Evolutionary conservation across 2,888 invertebrate genomes (phyloP).

Genomic region (Cryptosula pallasiana): DNA sequence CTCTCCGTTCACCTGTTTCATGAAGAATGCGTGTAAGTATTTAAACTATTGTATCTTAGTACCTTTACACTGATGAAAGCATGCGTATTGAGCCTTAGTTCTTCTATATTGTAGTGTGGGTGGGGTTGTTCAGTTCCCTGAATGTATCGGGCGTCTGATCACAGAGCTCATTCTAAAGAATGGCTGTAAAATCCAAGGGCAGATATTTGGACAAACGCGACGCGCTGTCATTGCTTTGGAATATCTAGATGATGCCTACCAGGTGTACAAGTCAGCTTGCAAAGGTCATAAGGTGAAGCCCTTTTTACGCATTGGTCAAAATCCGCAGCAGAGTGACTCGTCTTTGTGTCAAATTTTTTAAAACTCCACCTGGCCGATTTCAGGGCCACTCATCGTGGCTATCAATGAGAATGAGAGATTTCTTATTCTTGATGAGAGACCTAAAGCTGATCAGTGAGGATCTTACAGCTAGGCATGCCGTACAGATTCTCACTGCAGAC

Average conservation of each 20-base stretch:
- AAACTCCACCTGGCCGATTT: too few species aligned
- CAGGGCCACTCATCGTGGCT: constrained; percentile 31
- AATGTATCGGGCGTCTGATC: constrained; percentile 42
- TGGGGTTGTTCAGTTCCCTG: neutral
- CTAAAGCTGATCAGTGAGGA: constrained; percentile 46
- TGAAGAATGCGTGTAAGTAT: constrained; percentile 40
- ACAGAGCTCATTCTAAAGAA: constrained; percentile 44
- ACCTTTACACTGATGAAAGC: too few species aligned
- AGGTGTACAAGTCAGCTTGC: constrained; percentile 43
- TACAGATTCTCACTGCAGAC: constrained; percentile 44
- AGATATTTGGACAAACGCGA: constrained; percentile 42
- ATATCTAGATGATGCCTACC: constrained; percentile 46
- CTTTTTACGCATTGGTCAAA: too few species aligned
- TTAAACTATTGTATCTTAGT: too few species aligned
- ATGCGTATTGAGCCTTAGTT: too few species aligned
- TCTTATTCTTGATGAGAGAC: constrained; percentile 49
- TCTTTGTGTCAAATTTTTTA: too few species aligned
- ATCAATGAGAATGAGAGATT: constrained; percentile 48
- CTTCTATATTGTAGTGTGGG: neutral
- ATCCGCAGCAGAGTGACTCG: too few species aligned
- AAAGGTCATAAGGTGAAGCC: constrained; percentile 39
- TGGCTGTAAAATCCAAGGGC: constrained; percentile 45
- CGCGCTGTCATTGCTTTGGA: constrained; percentile 47
- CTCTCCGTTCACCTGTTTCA: constrained; percentile 45
- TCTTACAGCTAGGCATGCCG: constrained; percentile 43